A percentile compares a stretch with the other conserved stretches of the same genome.
phyloP scores from a whole-genome alignment of 2,888 invertebrate species.

The Andrena camellia region DNA sequence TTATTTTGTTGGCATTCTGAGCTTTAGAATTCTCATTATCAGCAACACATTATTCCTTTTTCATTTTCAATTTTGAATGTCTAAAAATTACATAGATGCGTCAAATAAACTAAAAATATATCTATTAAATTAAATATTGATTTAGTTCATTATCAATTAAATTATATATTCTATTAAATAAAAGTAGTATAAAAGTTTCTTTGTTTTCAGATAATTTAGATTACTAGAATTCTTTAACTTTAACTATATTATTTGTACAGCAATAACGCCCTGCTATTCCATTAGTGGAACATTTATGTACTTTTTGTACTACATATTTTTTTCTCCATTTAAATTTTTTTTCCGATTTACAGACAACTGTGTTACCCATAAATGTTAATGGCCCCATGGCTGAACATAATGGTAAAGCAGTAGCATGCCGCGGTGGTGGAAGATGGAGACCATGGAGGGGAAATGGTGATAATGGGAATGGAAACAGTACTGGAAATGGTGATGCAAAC shows the following conservation, averaged over 20 bases:
- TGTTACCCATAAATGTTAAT: constrained; percentile 13
- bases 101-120: not conserved
- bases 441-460: not conserved
- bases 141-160: too few relatives aligned
- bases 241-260: too few relatives aligned
- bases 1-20: not conserved
- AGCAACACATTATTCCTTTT: not conserved
- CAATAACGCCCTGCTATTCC: too few relatives aligned
- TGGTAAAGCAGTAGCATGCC: constrained; percentile 15
- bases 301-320: too few relatives aligned
- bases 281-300: too few relatives aligned
- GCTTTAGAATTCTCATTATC: not conserved
- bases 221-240: too few relatives aligned
- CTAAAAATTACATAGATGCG: not conserved
- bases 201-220: too few relatives aligned
- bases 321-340: too few relatives aligned
- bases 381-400: not conserved
- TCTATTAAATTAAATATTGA: not conserved
- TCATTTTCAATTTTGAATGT: not conserved
- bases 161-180: too few relatives aligned
- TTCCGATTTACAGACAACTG: constrained; percentile 18
- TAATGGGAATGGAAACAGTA: not conserved
- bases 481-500: not conserved
- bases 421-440: constrained; percentile 7
- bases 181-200: too few relatives aligned